Percentiles rank a stretch among this genome's conserved stretches.
phyloP scores from a whole-genome alignment of 2,888 invertebrate genomes.

The Platypus cylindrus region DNA sequence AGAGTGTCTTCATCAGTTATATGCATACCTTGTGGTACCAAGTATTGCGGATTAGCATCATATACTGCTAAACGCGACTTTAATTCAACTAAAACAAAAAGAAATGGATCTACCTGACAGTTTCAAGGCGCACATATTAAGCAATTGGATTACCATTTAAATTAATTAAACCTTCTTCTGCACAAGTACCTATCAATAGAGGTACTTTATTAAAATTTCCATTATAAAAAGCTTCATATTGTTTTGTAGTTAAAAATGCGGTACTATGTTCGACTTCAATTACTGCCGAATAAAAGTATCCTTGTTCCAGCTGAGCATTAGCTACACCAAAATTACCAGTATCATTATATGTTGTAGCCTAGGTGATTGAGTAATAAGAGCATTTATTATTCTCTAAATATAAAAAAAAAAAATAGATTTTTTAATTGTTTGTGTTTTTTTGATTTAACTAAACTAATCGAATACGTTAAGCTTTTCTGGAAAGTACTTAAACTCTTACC shows the following conservation, averaged over 20 bases:
- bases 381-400: no score
- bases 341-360: conserved; percentile 7
- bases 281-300: conserved; percentile 17
- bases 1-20: conserved; percentile 10
- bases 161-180: conserved; percentile 17
- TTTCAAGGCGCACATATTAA: neutral
- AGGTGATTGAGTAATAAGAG: no score
- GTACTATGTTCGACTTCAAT: conserved; percentile 16
- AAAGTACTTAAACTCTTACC: no score
- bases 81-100: neutral
- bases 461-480: no score
- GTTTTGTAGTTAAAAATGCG: conserved; percentile 19
- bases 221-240: conserved; percentile 14
- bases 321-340: conserved; percentile 8
- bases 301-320: conserved; percentile 12
- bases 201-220: conserved; percentile 19
- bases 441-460: no score
- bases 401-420: no score
- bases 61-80: conserved; percentile 10
- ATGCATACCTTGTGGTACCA: conserved; percentile 16
- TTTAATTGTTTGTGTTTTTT: no score
- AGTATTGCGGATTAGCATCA: conserved; percentile 7
- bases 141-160: conserved; percentile 6
- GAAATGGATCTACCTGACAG: neutral
- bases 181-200: conserved; percentile 19